Percentiles rank a stretch among this genome's conserved stretches.
phyloP scores from a whole-genome alignment of 23 tunicate genomes.

The Oikopleura dioica region DNA sequence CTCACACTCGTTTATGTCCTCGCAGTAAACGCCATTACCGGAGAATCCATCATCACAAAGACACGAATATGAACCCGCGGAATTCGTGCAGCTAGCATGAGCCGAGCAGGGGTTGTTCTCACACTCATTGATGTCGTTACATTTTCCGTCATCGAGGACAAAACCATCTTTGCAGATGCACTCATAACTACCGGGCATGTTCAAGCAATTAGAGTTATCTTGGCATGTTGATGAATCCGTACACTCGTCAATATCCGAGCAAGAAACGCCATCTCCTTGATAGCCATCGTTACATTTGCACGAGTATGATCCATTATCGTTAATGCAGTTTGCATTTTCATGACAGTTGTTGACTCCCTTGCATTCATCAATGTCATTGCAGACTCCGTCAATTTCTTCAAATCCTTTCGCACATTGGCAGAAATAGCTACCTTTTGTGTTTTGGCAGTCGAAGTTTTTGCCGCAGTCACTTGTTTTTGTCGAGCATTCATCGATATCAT shows the following conservation, averaged over 20 bases:
- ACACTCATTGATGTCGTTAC: conserved; percentile 24
- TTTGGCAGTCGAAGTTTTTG: conserved; percentile 17
- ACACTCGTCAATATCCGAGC: conserved; percentile 32
- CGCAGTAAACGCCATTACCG: background rate
- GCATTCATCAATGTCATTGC: conserved; percentile 32
- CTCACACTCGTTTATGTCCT: background rate
- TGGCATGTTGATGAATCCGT: conserved; percentile 15
- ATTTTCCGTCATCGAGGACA: conserved; percentile 17
- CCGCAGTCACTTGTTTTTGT: too few relatives aligned
- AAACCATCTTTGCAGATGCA: conserved; percentile 27
- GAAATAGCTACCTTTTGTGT: conserved; percentile 18
- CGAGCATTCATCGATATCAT: background rate
- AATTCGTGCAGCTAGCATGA: background rate
- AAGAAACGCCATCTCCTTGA: background rate
- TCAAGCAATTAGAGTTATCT: conserved; percentile 19
- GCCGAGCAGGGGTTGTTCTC: background rate
- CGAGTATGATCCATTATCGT: background rate
- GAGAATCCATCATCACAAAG: background rate
- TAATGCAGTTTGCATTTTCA: background rate
- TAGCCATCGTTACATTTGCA: background rate
- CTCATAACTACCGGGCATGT: conserved; percentile 17
- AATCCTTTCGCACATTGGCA: conserved; percentile 19
- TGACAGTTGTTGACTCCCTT: conserved; percentile 16
- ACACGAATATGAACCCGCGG: background rate
- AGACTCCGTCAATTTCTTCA: conserved; percentile 18